phyloP scores from a whole-genome alignment of 2,797 vertebrate genomes.

The Lithobates pipiens region DNA sequence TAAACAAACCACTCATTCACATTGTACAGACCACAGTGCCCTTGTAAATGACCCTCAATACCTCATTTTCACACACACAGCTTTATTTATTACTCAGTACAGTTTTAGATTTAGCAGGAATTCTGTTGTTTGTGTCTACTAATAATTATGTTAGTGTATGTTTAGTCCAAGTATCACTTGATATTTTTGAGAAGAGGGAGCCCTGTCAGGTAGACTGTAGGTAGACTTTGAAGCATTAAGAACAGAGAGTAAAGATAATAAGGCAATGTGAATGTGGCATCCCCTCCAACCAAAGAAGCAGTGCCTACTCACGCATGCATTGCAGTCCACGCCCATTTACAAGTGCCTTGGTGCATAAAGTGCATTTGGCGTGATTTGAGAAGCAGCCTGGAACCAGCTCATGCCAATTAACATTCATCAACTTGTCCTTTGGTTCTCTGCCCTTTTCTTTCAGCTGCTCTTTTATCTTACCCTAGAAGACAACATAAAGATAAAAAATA shows the following conservation, averaged over 20 bases:
- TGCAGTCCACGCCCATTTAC: conserved; percentile 87
- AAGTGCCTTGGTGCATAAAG: conserved; percentile 87
- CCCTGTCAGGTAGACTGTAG: no score
- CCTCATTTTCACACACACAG: no score
- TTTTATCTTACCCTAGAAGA: conserved; percentile 87
- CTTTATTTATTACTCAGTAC: no score
- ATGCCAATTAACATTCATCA: conserved; percentile 78
- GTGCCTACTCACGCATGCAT: conserved; percentile 89
- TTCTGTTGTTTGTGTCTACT: no score
- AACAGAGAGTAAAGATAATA: not conserved
- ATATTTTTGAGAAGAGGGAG: no score
- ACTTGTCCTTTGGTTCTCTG: conserved; percentile 70
- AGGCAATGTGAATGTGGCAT: conserved; percentile 8
- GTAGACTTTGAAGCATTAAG: not conserved
- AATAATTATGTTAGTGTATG: no score
- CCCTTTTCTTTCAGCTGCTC: conserved; percentile 77
- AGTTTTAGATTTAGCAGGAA: no score
- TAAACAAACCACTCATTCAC: no score
- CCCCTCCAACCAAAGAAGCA: conserved; percentile 28
- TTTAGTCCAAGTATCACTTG: no score
- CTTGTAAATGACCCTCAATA: no score
- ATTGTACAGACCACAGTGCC: no score
- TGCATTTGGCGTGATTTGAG: conserved; percentile 86
- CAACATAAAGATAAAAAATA: conserved; percentile 45
- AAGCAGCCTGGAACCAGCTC: conserved; percentile 81